Evolutionary conservation across 2,888 invertebrate species (phyloP).

Genomic region (Linyphia triangularis): DNA sequence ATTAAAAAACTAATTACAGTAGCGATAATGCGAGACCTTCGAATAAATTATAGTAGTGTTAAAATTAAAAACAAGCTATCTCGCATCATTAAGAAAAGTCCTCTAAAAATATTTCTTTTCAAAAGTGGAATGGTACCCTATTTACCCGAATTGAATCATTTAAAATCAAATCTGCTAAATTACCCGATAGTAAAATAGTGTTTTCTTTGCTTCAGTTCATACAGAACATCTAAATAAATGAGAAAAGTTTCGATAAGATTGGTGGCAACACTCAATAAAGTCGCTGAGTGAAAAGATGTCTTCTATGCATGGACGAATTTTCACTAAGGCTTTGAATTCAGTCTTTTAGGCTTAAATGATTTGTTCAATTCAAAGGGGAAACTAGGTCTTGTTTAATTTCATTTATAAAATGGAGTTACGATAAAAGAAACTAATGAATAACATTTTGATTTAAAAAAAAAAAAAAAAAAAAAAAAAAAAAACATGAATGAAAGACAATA

Average conservation of each 20-base stretch:
- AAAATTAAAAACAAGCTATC: conserved; percentile 37
- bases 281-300: conserved; percentile 37
- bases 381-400: conserved; percentile 9
- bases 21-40: conserved; percentile 36
- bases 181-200: conserved; percentile 59
- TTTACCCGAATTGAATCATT: conserved; percentile 59
- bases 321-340: conserved; percentile 27
- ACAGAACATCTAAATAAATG: conserved; percentile 52
- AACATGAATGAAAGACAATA: conserved; percentile 15
- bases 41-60: conserved; percentile 9
- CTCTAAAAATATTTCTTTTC: conserved; percentile 28
- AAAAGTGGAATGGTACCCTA: conserved; percentile 6
- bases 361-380: conserved; percentile 16
- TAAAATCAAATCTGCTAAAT: conserved; percentile 69
- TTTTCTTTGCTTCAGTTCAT: conserved; percentile 53
- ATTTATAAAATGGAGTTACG: conserved; percentile 13
- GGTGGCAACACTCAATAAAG: conserved; percentile 60
- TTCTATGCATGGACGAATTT: conserved; percentile 32
- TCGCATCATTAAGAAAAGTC: conserved; percentile 48
- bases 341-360: conserved; percentile 36
- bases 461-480: conserved; percentile 12
- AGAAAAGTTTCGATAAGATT: conserved; percentile 36
- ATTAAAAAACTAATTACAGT: conserved; percentile 45
- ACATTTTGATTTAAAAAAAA: neutral
- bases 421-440: conserved; percentile 40